A percentile compares a stretch with the other conserved stretches of the same genome.
These are phyloP conservation scores for Channa maculata DNA, from an alignment of 2,113 vertebrate species.

Conservation along the genomic window DNA sequence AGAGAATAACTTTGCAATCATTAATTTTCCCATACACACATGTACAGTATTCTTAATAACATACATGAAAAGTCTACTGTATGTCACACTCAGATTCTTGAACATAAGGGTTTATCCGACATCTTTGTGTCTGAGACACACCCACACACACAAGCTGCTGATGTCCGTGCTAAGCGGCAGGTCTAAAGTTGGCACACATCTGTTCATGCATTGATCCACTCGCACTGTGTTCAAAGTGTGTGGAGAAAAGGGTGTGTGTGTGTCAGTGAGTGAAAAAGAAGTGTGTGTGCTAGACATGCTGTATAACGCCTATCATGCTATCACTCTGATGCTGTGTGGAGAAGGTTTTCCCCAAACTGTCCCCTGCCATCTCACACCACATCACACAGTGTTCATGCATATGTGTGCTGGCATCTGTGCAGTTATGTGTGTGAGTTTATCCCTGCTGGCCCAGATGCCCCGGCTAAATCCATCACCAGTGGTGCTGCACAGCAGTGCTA, in stretches of 20 bases:
- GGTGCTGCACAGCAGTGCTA: constrained; percentile 69
- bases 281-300: constrained; percentile 5
- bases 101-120: constrained; percentile 1
- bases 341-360: constrained; percentile 59
- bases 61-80: neutral
- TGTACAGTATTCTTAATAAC: too few relatives aligned
- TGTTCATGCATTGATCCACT: constrained; percentile 84
- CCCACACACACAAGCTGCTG: constrained; percentile 24
- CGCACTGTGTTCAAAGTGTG: constrained; percentile 24
- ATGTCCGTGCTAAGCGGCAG: constrained; percentile 44
- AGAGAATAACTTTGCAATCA: neutral
- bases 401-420: constrained; percentile 1
- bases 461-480: constrained; percentile 68
- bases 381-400: constrained; percentile 17
- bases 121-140: constrained; percentile 35
- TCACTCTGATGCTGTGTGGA: constrained; percentile 58
- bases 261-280: constrained; percentile 6
- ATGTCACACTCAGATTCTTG: neutral
- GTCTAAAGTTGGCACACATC: constrained; percentile 69
- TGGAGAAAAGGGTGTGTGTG: constrained; percentile 1
- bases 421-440: constrained; percentile 42
- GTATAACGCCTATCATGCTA: constrained; percentile 42
- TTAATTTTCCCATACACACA: too few relatives aligned
- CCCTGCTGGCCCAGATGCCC: constrained; percentile 70
- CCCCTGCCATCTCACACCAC: constrained; percentile 24